phyloP scores from a whole-genome alignment of 2,113 vertebrate species.

The Seriola dumerili region DNA sequence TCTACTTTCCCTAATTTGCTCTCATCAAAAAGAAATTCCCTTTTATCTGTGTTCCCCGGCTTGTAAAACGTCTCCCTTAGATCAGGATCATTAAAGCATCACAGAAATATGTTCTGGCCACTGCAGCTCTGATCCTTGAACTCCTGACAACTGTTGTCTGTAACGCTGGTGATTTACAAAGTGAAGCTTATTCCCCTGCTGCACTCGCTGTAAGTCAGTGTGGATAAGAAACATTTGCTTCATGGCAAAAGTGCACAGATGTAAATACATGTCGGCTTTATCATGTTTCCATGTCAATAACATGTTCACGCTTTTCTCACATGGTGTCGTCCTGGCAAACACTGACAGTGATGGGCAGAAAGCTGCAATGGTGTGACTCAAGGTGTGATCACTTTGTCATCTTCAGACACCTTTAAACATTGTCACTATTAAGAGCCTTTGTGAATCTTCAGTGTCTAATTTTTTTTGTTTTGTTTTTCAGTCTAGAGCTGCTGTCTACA shows the following conservation, averaged over 20 bases:
- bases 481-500: not conserved
- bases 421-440: not conserved
- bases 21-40: conserved; percentile 28
- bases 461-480: not conserved
- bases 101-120: conserved; percentile 1
- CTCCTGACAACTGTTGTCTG: conserved; percentile 6
- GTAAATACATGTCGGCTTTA: not conserved
- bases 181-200: conserved; percentile 1
- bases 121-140: conserved; percentile 15
- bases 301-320: not conserved
- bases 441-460: not conserved
- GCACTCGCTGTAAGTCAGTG: not conserved
- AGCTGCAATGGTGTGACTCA: conserved; percentile 14
- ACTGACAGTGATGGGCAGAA: conserved; percentile 7
- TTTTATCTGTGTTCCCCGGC: conserved; percentile 25
- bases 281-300: conserved; percentile 10
- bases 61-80: conserved; percentile 20
- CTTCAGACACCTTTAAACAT: not conserved
- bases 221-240: conserved; percentile 9
- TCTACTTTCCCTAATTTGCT: conserved; percentile 20
- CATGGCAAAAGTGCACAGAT: not conserved
- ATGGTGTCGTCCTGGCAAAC: not conserved
- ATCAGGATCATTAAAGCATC: conserved; percentile 40
- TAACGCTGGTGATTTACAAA: not conserved
- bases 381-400: not conserved